Evolutionary conservation across 2,797 vertebrate genomes (phyloP).

Genomic region (Gymnopithys bicolor): DNA sequence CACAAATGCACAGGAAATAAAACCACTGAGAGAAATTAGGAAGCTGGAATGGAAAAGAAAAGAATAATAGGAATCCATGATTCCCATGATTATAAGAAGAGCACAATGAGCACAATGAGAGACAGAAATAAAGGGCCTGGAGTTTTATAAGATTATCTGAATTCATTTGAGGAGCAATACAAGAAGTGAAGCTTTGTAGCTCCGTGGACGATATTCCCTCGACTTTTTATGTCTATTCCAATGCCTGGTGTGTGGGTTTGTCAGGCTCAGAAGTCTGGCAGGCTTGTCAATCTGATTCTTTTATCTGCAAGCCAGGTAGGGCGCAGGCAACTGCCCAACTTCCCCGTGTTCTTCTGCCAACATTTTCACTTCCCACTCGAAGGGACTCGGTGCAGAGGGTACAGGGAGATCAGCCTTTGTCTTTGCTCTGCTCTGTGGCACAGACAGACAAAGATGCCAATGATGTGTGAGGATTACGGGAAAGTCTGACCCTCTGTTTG

Average conservation of each 20-base stretch:
- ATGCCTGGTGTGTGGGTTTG: background rate
- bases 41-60: background rate
- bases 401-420: conserved; percentile 12
- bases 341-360: background rate
- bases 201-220: background rate
- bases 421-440: conserved; percentile 15
- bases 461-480: conserved; percentile 16
- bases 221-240: background rate
- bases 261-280: conserved; percentile 2
- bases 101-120: background rate
- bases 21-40: background rate
- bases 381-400: background rate
- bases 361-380: background rate
- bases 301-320: conserved; percentile 58
- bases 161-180: background rate
- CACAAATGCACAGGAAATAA: background rate
- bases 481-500: conserved; percentile 8
- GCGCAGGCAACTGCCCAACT: conserved; percentile 1
- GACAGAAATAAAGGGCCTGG: background rate
- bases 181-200: conserved; percentile 8
- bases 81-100: too few species aligned
- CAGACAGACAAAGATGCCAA: background rate
- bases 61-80: background rate
- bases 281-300: conserved; percentile 3
- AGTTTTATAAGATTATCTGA: background rate